These are phyloP conservation scores for Paratilapia polleni DNA, from an alignment of 2,113 vertebrate genomes.

Conservation along the genomic window DNA sequence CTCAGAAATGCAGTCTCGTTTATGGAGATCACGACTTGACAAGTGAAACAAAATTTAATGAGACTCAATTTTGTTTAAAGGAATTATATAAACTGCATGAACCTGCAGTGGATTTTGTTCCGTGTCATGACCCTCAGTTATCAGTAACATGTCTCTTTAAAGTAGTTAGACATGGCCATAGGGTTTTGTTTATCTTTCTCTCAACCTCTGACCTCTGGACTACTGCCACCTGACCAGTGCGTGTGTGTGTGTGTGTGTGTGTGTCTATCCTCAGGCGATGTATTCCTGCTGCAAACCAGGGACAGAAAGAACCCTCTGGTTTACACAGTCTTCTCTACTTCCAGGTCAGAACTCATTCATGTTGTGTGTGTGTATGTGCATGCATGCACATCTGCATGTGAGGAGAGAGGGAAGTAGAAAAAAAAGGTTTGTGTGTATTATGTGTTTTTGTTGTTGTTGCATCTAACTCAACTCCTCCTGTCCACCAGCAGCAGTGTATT, in stretches of 20 bases:
- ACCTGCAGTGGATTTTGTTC: not conserved
- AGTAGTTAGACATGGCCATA: slow-evolving; percentile 42
- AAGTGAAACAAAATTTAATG: not conserved
- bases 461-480: slow-evolving; percentile 47
- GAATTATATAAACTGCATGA: not conserved
- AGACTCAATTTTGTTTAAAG: not conserved
- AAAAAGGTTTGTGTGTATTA: not conserved
- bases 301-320: slow-evolving; percentile 93
- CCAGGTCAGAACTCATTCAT: slow-evolving; percentile 83
- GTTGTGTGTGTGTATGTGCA: not conserved
- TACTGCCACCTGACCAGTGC: slow-evolving; percentile 60
- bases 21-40: not conserved
- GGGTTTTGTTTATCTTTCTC: slow-evolving; percentile 67
- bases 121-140: slow-evolving; percentile 30
- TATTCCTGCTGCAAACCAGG: slow-evolving; percentile 91
- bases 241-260: slow-evolving; percentile 26
- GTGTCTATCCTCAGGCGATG: slow-evolving; percentile 84
- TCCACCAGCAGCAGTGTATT: slow-evolving; percentile 88
- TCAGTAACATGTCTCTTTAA: slow-evolving; percentile 40
- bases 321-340: slow-evolving; percentile 92
- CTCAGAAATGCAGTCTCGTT: not conserved
- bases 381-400: not conserved
- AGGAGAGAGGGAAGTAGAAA: not conserved
- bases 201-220: slow-evolving; percentile 62
- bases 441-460: slow-evolving; percentile 31